Evolutionary conservation across 2,888 invertebrate genomes (phyloP), one percentile per base, ranked within the genome.

Genomic region (Ecdyonurus torrentis): DNA sequence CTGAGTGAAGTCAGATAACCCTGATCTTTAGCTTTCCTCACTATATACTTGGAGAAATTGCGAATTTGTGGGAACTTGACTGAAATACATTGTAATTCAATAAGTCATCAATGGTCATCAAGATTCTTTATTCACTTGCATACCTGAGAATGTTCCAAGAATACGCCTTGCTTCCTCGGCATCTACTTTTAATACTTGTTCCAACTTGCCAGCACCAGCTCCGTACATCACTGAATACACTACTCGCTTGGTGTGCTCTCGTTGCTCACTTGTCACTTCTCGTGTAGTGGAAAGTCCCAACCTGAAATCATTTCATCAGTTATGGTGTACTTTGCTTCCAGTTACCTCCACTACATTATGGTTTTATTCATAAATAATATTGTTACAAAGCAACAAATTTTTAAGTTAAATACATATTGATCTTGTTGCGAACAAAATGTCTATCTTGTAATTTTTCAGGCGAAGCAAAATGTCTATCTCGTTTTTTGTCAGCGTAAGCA

Each of bases 211-310:
- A 7, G 72, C 66, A 65, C 79, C 79, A 5, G 78, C 79, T 67
- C 79, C 79, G 72, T 80, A 80, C 72, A 79, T 70, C 58, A 74
- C 73, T 19, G 78, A 78, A 72, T 79, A 79, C 66, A 79, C 76
- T 25, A 79, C 69, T 61, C 77, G 76, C 71, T 80, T 79, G 10
- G 78, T 78, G 63, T 77, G 76, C 71, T 76, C 77, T 65, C 79
- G 75, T 63, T 79, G 77, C 18, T 68, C 73, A 0, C 61, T 10
- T 0, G 67, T 66, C 62, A 78, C 70, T 1, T 68, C 71, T 1
- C 37, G 63, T 50, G 68, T 71, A 0, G 71, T 58, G 67, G 75
- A 10, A 10, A 5, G 75, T 58, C 71, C 69, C 50, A 77, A 66
- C 76, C 79, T 79, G 64, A n/a, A n/a, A n/a, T n/a, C n/a, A n/a